phyloP scores from a whole-genome alignment of 2,888 invertebrate genomes.

The Suillia variegata region DNA sequence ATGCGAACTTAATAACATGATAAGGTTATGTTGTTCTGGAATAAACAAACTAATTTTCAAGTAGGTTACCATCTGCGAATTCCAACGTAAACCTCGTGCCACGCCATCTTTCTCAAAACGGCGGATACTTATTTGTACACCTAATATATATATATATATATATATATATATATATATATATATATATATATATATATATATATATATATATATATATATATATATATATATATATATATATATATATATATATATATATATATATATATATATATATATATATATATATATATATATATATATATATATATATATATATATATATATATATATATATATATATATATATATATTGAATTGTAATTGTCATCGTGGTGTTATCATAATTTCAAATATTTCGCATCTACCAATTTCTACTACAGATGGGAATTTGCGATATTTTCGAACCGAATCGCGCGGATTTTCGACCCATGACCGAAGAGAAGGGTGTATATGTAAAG shows the following conservation, averaged over 20 bases:
- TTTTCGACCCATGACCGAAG: slow-evolving; percentile 78
- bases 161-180: not conserved
- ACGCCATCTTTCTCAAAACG: too few species aligned
- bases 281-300: not conserved
- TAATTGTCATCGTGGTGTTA: not conserved
- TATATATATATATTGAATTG: not conserved
- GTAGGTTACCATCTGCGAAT: too few species aligned
- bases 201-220: not conserved
- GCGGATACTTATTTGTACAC: too few species aligned
- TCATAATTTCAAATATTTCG: too few species aligned
- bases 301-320: not conserved
- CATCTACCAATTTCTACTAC: too few species aligned
- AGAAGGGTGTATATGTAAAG: slow-evolving; percentile 77
- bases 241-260: not conserved
- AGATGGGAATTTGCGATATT: slow-evolving; percentile 79
- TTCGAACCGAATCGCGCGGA: slow-evolving; percentile 82
- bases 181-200: not conserved
- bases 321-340: not conserved
- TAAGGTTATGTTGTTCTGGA: too few species aligned
- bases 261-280: not conserved
- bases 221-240: not conserved
- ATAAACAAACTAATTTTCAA: too few species aligned
- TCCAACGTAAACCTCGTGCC: too few species aligned
- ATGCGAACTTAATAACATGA: too few species aligned
- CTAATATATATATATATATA: slow-evolving; percentile 1